Evolutionary conservation across 2,888 invertebrate species (phyloP), one percentile per base, ranked within the genome.

Genomic region (Argyresthia goedartella): DNA sequence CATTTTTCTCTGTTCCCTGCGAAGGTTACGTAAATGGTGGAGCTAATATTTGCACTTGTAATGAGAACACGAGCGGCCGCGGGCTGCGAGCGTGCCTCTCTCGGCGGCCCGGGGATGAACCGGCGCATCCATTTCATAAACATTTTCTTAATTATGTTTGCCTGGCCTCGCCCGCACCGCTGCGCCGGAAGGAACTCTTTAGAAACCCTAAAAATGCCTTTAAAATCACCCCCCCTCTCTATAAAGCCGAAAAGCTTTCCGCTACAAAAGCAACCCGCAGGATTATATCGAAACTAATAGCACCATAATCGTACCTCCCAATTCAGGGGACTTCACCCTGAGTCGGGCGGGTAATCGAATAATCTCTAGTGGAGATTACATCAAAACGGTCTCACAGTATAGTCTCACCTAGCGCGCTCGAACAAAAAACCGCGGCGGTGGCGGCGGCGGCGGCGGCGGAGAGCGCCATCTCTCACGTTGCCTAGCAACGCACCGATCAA

Each of bases 401-500:
- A 25, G 25, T 25, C 25, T 77, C 81, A 82, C 85, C 81, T 81
- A 75, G 69, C 63, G 71, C 64, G 70, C 66, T 73, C 65, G 74
- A 77, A 82, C 80, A 82, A 84, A 84, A 82, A 82, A 71, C 73
- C 67, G 66, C 65, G 62, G 67, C 68, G 72, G 66, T 73, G 68
- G 71, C 69, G 74, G 72, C 75, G 69, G 71, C 69, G 74, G 71
- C 75, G 69, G 73, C 73, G 72, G 67, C 74, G 73, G 25, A 2
- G 25, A 25, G 75, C 76, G 81, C 80, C 81, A 80, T 84, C 84
- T 81, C 82, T 65, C 73, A 71, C 78, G 85, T 85, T 84, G 85
- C 85, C 82, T 81, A 80, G 86, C 76, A 70, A 86, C 85, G 76
- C 70, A 56, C 66, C 74, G 85, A 85, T 85, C 85, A 77, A 85